These are phyloP conservation scores for Drosophila anomalata DNA, from an alignment of 2,888 invertebrate genomes.

Conservation along the genomic window DNA sequence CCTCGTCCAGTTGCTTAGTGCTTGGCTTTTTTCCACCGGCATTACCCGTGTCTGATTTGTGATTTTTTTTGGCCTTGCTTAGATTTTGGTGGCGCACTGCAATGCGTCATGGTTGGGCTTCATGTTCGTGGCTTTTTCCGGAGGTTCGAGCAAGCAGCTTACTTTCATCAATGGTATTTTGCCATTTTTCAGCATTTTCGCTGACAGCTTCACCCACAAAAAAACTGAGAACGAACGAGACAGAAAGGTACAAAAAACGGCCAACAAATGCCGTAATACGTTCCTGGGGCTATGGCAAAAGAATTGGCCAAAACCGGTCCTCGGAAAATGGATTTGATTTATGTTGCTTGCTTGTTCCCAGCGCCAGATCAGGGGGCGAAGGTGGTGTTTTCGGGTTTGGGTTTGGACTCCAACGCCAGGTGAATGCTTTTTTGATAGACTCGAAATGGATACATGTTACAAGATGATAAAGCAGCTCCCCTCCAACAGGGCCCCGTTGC, in stretches of 20 bases:
- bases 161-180: constrained; percentile 79
- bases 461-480: constrained; percentile 68
- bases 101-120: constrained; percentile 54
- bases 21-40: constrained; percentile 12
- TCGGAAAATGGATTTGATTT: constrained; percentile 67
- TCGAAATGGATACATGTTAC: constrained; percentile 74
- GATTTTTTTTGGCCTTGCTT: constrained; percentile 49
- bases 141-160: constrained; percentile 52
- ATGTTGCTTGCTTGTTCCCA: constrained; percentile 49
- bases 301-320: constrained; percentile 49
- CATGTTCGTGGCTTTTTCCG: constrained; percentile 45
- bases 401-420: constrained; percentile 36
- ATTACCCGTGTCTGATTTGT: constrained; percentile 30
- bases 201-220: constrained; percentile 69
- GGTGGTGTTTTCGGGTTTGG: constrained; percentile 5
- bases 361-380: constrained; percentile 16
- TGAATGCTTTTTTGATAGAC: constrained; percentile 72
- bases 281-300: constrained; percentile 44
- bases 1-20: constrained; percentile 22
- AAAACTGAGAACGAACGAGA: constrained; percentile 21
- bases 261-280: constrained; percentile 68
- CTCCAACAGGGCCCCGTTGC: not conserved
- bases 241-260: constrained; percentile 39
- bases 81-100: constrained; percentile 62
- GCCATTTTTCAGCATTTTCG: constrained; percentile 80